Conservation (phyloP, 2,888 invertebrate species). For the Leucophenga montana region DNA sequence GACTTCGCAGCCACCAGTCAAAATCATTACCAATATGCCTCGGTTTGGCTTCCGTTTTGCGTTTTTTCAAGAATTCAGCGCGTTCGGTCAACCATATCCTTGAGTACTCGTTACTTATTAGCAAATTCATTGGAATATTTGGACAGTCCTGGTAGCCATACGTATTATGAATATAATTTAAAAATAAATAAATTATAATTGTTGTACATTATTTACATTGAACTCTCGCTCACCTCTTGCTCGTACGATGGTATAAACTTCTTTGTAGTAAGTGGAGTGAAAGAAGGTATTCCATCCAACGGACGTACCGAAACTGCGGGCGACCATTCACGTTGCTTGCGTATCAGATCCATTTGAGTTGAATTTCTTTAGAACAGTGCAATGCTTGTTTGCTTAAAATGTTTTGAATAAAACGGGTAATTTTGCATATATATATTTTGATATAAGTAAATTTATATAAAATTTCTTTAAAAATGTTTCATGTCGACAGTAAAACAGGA, state of each 20-base stretch:
- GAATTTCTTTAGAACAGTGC: too few relatives aligned
- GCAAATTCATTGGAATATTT: conserved; percentile 39
- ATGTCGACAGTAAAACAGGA: too few relatives aligned
- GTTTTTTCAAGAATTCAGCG: conserved; percentile 38
- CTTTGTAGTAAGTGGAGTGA: conserved; percentile 29
- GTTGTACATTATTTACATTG: background rate
- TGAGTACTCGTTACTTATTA: conserved; percentile 56
- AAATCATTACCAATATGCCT: conserved; percentile 58
- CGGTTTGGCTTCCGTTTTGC: conserved; percentile 30
- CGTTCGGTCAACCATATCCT: conserved; percentile 57
- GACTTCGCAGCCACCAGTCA: conserved; percentile 56
- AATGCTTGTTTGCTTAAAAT: too few relatives aligned
- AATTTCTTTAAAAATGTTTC: too few relatives aligned
- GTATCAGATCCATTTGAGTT: background rate
- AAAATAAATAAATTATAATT: too few relatives aligned
- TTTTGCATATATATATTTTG: too few relatives aligned
- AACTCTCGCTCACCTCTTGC: conserved; percentile 46
- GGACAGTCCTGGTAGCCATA: conserved; percentile 39
- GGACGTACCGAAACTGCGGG: conserved; percentile 46
- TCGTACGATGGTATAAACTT: conserved; percentile 54
- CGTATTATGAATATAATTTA: background rate
- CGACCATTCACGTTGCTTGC: conserved; percentile 50
- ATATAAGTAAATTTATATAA: too few relatives aligned
- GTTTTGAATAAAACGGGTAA: too few relatives aligned
- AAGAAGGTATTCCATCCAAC: conserved; percentile 55